Evolutionary conservation across 2,888 invertebrate genomes (phyloP), one percentile per base, ranked within the genome.

Genomic region (Hyposoter dolosus): DNA sequence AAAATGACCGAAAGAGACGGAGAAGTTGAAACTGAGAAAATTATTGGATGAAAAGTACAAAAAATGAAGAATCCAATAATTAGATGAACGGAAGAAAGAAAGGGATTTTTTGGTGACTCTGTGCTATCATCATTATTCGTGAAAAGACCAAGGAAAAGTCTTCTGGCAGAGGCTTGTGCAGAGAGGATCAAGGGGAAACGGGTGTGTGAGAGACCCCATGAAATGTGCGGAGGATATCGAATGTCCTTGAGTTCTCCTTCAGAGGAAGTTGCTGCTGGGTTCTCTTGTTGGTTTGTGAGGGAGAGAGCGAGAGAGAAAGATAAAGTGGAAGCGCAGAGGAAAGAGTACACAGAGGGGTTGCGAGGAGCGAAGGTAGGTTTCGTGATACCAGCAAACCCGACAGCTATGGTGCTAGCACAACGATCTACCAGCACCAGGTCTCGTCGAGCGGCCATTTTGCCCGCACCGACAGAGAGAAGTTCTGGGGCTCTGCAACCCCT

Each of bases 361-460:
- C 88, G 86, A 87, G 89, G 86, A 86, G 88, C 83, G 89, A 89
- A 90, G 90, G 89, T 89, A 87, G 87, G 85, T 88, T 85, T 86
- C 90, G 83, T 86, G 88, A 88, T 88, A 87, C 88, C 85, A 83
- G 86, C 85, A 74, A 88, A 84, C 86, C 81, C 83, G 83, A 81
- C 82, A 82, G 83, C 83, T 68, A 86, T 82, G 74, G 80, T 90
- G 91, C 91, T 91, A 91, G 90, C 91, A 86, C 86, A 84, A 84
- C 88, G 86, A 88, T 85, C 88, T 89, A 89, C 90, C 90, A 82
- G 90, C 90, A 91, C 91, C 90, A 92, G 91, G 91, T 92, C 75
- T 82, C 90, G 90, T 90, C 68, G 87, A 89, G 92, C 93, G 91
- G 92, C 93, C 92, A 93, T 93, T 92, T 93, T 92, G 91, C 90